Conservation (phyloP, 1,140 invertebrate species). For the Penaeus indicus region DNA sequence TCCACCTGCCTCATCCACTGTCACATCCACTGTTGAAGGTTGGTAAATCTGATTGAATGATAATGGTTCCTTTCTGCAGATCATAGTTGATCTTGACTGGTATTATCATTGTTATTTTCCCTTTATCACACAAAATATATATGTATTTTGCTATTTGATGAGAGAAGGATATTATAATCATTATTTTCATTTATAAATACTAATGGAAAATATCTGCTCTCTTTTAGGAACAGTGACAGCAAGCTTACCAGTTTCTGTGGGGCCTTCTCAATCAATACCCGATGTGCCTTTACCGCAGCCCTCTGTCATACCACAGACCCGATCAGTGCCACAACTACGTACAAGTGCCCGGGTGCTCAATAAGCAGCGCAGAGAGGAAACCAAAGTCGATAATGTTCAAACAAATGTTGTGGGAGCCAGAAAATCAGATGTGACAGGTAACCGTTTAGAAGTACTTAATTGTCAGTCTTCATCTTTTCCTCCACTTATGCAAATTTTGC, state of each 20-base stretch:
- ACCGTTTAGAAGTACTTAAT: background rate
- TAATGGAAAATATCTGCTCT: background rate
- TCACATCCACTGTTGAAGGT: no score
- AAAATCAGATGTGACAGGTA: slow-evolving; percentile 36
- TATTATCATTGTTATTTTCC: no score
- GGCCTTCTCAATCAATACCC: slow-evolving; percentile 39
- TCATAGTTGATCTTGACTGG: no score
- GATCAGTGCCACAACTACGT: slow-evolving; percentile 46
- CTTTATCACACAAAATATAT: no score
- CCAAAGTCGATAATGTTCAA: slow-evolving; percentile 22
- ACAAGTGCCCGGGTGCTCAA: slow-evolving; percentile 61
- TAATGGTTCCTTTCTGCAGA: no score
- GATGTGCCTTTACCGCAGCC: slow-evolving; percentile 44
- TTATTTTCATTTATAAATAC: background rate
- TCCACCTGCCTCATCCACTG: background rate
- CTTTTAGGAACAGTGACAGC: slow-evolving; percentile 26
- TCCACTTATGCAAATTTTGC: background rate
- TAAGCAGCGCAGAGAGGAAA: slow-evolving; percentile 56
- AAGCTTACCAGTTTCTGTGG: slow-evolving; percentile 33
- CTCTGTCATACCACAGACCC: slow-evolving; percentile 15
- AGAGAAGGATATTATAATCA: background rate
- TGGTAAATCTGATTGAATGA: no score
- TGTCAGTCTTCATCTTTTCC: background rate
- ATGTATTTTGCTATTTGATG: no score
- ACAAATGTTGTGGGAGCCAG: slow-evolving; percentile 19